Base-by-base conservation (phyloP, 2,888 invertebrate species). In the Cerastis rubricosa region DNA sequence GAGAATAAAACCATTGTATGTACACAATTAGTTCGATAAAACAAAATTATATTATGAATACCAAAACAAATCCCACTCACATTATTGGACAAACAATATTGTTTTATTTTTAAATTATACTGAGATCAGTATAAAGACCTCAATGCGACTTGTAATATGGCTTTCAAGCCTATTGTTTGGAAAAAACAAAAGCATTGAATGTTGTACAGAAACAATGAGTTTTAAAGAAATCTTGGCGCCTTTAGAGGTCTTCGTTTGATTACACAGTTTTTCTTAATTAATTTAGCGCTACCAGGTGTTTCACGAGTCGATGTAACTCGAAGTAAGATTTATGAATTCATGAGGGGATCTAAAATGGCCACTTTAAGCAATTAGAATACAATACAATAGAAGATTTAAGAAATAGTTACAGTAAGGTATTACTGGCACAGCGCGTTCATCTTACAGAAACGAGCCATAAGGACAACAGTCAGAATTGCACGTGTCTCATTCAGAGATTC, bases 121-220 rank as follows among this genome's bases (percentile, higher is more conserved):
- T 22, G 19, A 35, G 3, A 3, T 19, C 29, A 9, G 5, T 47
- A 7, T 49, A 6, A 49, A 35, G 7, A 80, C 22, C 14, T 64
- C 65, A 54, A 43, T n/a, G 35, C 5, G 40, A 59, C 29, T 80
- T 67, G n/a, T 29, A 54, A 74, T 0, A 51, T 47, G 11, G 63
- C 54, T 51, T 79, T 68, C 6, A 64, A 43, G 1, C 0, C 9
- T 17, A 45, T 68, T 81, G 76, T 81, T 68, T 51, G 17, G 14
- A 22, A 25, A 57, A 57, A 43, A 79, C 81, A 79, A 79, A 63
- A 22, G 63, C 49, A 67, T 57, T 49, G 40, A 74, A 49, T 47
- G 43, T 49, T 43, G 29, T 43, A 40, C 40, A 12, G 47, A 45
- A 64, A 81, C 57, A 49, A 22, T 57, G 25, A 14, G 9, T 14